Evolutionary conservation across 2,888 invertebrate genomes (phyloP), one percentile per base, ranked within the genome.

Genomic region (Smittia aterrima): DNA sequence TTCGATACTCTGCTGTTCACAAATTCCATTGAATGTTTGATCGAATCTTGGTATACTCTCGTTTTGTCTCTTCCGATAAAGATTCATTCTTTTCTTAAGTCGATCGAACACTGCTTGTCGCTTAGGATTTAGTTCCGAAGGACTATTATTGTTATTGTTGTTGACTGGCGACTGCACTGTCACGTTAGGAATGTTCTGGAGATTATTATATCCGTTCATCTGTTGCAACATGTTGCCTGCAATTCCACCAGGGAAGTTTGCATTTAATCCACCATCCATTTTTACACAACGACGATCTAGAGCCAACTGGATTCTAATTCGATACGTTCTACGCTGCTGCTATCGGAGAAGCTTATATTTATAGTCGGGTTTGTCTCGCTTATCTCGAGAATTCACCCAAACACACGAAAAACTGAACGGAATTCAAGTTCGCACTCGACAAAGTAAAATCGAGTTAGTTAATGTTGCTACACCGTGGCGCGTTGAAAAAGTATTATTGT

Each of bases 1-100:
- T 83, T 96, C 95, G 84, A 95, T 89, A 79, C 92, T 90, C 82
- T 96, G 94, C 82, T 95, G 95, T 80, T 96, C 95, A 85, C 93
- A 93, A 76, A 92, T 87, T 53, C 92, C 92, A 81, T 87, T 92
- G 83, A 93, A 92, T 77, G 93, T 91, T 81, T 93, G 93, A 81
- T 94, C 93, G 84, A 92, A 95, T 76, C 95, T 87, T 76, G 94
- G 93, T 81, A 91, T 90, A 81, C 92, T 92, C 81, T 93, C 93
- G 78, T 87, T 91, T 82, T 96, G 95, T 76, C 93, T 88, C 70
- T 91, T 87, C 73, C 96, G 88, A 83, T 96, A 96, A 78, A 87
- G 89, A 80, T 95, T 95, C 83, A 97, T 91, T 79, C 96, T 89
- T 76, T 95, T 88, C 79, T 90, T 90, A 74, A 93, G 85, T 77